Base-by-base conservation (phyloP, 2,113 vertebrate genomes). In the Lagenorhynchus albirostris region DNA sequence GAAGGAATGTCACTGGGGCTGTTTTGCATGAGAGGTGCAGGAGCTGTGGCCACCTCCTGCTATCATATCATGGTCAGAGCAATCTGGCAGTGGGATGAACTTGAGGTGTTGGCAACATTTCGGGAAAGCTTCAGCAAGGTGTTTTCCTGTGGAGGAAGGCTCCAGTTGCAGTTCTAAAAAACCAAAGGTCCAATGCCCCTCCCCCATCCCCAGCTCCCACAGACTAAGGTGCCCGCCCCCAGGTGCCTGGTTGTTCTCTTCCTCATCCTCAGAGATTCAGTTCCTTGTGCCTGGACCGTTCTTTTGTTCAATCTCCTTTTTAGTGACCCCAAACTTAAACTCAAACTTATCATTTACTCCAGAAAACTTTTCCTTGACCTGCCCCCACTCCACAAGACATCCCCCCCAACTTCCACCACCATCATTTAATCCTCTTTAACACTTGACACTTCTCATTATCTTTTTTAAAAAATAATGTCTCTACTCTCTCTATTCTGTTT, bases 201-300 rank as follows among this genome's bases (percentile, higher is more conserved):
- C 17, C n/a, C 11, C 50, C 8, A n/a, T 82, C 58, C 23, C 79
- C 5, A 7, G 4, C 8, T 33, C 33, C 26, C 23, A 15, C 65
- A 3, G 26, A 26, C 41, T 6, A 60, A 38, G 13, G 26, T 14
- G 4, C 4, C 14, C 4, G 1, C 1, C 10, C 50, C 1, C 3
- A 9, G 11, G n/a, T 55, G 8, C 25, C 50, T 14, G 29, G 12
- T 38, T 80, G 12, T 36, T 36, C 31, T 50, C 36, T 58, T 10
- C 8, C 50, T 80, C 38, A 80, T 3, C 5, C 17, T 25, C 63
- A 33, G 83, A 73, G 31, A 82, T 26, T 62, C 53, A 33, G 2
- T 62, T 88, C 25, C 23, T 62, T 85, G 60, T 47, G 38, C 5
- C 8, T 79, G 17, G 38, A 90, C 38, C 62, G 6, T 47, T 62